Conservation (phyloP, 92 coral and sea anemone species). For the Parazoanthus darwini region DNA sequence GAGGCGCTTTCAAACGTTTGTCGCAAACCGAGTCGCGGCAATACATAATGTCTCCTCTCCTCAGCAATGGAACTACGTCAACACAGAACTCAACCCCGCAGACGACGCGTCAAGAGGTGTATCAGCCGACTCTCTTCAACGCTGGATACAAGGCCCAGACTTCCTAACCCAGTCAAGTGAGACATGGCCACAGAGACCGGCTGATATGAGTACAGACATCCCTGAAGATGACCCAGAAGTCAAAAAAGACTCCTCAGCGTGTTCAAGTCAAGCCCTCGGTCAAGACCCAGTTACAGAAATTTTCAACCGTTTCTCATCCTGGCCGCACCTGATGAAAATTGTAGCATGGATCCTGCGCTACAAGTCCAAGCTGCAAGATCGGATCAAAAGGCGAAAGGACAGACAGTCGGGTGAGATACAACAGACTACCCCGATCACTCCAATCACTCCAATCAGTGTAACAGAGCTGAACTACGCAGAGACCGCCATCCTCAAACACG, state of each 20-base stretch:
- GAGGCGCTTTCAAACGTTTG: slow-evolving; percentile 50
- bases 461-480: slow-evolving; percentile 12
- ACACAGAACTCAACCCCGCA: slow-evolving; percentile 42
- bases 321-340: slow-evolving; percentile 39
- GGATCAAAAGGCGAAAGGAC: not conserved
- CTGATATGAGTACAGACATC: not conserved
- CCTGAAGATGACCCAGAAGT: slow-evolving; percentile 38
- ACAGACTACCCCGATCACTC: not conserved
- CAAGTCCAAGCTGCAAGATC: slow-evolving; percentile 16
- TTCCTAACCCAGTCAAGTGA: slow-evolving; percentile 25
- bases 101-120: slow-evolving; percentile 41
- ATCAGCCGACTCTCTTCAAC: slow-evolving; percentile 22
- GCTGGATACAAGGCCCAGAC: slow-evolving; percentile 42
- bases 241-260: slow-evolving; percentile 6
- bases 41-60: slow-evolving; percentile 50
- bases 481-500: not conserved
- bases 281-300: not conserved
- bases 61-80: slow-evolving; percentile 42
- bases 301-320: slow-evolving; percentile 35
- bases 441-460: slow-evolving; percentile 30
- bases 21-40: slow-evolving; percentile 39
- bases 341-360: slow-evolving; percentile 47
- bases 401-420: slow-evolving; percentile 2
- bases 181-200: not conserved
- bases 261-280: too few relatives aligned